Conservation (phyloP, 2,797 vertebrate genomes). For the Notolabrus celidotus region DNA sequence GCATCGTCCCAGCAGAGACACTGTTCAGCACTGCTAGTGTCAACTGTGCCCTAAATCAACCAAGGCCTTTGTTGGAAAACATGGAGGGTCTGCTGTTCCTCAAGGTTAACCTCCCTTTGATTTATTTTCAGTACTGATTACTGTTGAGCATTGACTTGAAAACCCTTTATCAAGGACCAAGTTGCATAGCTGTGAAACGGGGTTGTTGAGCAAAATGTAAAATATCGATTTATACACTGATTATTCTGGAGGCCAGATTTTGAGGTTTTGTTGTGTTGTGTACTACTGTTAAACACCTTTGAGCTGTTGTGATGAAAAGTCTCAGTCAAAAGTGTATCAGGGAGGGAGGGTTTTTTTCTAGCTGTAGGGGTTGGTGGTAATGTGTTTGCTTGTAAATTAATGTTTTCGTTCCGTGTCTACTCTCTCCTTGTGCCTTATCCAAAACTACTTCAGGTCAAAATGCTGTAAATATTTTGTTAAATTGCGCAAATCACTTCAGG, state of each 20-base stretch:
- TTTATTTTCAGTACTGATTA: conserved; percentile 98
- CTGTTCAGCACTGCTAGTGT: conserved; percentile 94
- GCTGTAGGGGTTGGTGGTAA: conserved; percentile 84
- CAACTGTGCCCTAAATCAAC: conserved; percentile 90
- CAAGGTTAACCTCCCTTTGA: conserved; percentile 98
- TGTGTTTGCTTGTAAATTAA: conserved; percentile 82
- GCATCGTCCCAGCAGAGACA: conserved; percentile 93
- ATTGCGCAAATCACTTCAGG: conserved; percentile 85
- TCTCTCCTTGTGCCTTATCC: conserved; percentile 98
- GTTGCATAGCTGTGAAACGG: conserved; percentile 82
- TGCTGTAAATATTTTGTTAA: conserved; percentile 89
- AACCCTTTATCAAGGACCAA: conserved; percentile 81
- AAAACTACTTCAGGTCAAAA: conserved; percentile 95
- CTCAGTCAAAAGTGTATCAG: conserved; percentile 85
- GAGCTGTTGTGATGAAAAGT: conserved; percentile 78
- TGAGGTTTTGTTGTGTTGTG: conserved; percentile 76
- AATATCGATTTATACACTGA: conserved; percentile 79
- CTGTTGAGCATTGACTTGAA: conserved; percentile 76
- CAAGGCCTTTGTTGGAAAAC: conserved; percentile 93
- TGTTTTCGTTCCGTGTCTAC: conserved; percentile 78
- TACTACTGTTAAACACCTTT: conserved; percentile 88
- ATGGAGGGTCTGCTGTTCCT: conserved; percentile 97
- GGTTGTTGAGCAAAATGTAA: conserved; percentile 71
- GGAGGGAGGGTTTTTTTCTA: conserved; percentile 83
- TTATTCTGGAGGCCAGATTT: conserved; percentile 76